A percentile compares a stretch with the other conserved stretches of the same genome.
These are phyloP conservation scores for Lepeophtheirus salmonis DNA, from an alignment of 1,140 invertebrate genomes.

Conservation along the genomic window DNA sequence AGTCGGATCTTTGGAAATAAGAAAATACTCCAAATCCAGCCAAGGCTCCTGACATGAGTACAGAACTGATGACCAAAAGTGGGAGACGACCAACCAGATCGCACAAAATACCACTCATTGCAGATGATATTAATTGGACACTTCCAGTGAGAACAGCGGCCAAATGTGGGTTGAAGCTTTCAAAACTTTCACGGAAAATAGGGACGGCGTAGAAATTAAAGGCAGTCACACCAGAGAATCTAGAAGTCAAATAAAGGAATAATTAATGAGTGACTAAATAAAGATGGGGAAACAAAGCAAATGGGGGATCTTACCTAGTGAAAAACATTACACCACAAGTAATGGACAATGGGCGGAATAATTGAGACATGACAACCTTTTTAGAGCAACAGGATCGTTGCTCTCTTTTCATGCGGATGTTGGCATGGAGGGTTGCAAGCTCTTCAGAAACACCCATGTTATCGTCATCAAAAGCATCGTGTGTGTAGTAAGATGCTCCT, in stretches of 20 bases:
- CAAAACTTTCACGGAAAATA: constrained; percentile 50
- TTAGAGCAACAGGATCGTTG: constrained; percentile 20
- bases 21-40: constrained; percentile 56
- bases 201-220: constrained; percentile 63
- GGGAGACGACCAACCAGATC: constrained; percentile 55
- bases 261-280: too few species aligned
- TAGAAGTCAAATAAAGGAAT: not conserved
- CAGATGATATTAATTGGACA: constrained; percentile 52
- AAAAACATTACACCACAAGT: constrained; percentile 67
- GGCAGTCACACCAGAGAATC: constrained; percentile 54
- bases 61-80: constrained; percentile 51
- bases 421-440: constrained; percentile 41
- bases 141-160: constrained; percentile 56
- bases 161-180: constrained; percentile 53
- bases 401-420: constrained; percentile 33
- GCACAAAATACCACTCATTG: constrained; percentile 54
- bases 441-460: constrained; percentile 33
- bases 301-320: constrained; percentile 32
- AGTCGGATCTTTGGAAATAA: constrained; percentile 28
- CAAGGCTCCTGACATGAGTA: constrained; percentile 57
- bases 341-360: constrained; percentile 45
- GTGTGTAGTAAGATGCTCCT: constrained; percentile 33
- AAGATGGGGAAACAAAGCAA: too few species aligned
- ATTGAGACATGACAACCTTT: constrained; percentile 24
- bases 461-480: not conserved